Conservation (phyloP, 2,113 vertebrate species). For the Antennarius striatus region DNA sequence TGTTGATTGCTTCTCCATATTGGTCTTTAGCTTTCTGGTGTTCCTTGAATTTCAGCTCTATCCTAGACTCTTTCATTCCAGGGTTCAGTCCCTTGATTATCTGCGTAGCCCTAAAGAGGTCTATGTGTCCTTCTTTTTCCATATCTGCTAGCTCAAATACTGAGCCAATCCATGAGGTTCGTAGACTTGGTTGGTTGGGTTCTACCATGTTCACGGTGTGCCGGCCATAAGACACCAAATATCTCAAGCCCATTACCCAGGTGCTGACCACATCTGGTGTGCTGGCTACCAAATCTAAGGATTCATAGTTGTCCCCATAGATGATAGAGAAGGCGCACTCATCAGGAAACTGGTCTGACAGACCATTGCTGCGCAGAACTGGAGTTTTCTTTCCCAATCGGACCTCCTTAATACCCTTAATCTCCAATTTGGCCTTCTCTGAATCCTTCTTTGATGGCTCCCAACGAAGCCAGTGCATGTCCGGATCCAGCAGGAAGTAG, state of each 20-base stretch:
- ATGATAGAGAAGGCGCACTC: conserved; percentile 95
- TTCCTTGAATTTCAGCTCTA: conserved; percentile 92
- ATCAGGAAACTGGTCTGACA: conserved; percentile 90
- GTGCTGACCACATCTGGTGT: conserved; percentile 89
- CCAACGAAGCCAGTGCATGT: conserved; percentile 90
- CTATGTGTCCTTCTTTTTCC: conserved; percentile 84
- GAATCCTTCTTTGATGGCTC: conserved; percentile 94
- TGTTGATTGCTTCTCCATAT: conserved; percentile 80
- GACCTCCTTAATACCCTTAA: conserved; percentile 91
- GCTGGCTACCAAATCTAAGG: conserved; percentile 89
- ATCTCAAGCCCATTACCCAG: conserved; percentile 93
- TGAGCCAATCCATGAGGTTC: conserved; percentile 89
- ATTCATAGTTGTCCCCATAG: conserved; percentile 93
- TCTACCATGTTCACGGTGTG: conserved; percentile 83
- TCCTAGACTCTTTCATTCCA: conserved; percentile 88
- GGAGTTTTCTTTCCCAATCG: conserved; percentile 92
- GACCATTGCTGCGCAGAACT: conserved; percentile 88
- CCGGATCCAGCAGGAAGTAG: conserved; percentile 89
- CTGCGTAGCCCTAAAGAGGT: conserved; percentile 85
- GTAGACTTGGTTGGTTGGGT: conserved; percentile 82
- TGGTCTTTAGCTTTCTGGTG: conserved; percentile 87
- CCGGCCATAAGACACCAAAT: conserved; percentile 89
- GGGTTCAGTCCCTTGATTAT: conserved; percentile 90
- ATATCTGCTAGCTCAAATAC: conserved; percentile 87
- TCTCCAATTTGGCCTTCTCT: conserved; percentile 91